Percentiles rank a stretch among this genome's conserved stretches.
These are phyloP conservation scores for Eumacrocentrus americanus DNA, from an alignment of 2,888 invertebrate species.

Conservation along the genomic window DNA sequence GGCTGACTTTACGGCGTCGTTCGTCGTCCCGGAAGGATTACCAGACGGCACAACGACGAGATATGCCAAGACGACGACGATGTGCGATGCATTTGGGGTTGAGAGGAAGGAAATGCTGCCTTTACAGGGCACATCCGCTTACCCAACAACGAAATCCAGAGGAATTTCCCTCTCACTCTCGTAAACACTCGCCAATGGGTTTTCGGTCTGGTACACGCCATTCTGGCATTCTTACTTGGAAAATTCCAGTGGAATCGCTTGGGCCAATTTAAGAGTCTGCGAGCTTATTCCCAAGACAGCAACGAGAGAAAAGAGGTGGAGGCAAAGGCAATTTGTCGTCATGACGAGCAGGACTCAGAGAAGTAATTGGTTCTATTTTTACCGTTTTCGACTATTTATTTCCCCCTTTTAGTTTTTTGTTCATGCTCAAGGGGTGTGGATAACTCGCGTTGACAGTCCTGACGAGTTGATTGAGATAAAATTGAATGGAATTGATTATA, in stretches of 20 bases:
- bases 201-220: constrained; percentile 26
- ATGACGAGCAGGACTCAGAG: constrained; percentile 5
- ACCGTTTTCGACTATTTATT: constrained; percentile 20
- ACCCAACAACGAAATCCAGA: constrained; percentile 11
- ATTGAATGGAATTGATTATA: constrained; percentile 22
- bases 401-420: neutral
- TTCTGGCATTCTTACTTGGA: constrained; percentile 17
- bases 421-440: neutral
- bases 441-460: no score
- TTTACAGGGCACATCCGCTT: constrained; percentile 14
- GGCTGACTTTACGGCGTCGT: constrained; percentile 35
- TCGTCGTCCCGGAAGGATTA: constrained; percentile 39
- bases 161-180: constrained; percentile 5
- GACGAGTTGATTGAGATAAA: constrained; percentile 29
- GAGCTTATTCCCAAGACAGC: neutral
- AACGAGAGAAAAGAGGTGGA: neutral
- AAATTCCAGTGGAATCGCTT: constrained; percentile 16
- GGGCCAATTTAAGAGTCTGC: constrained; percentile 22
- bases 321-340: constrained; percentile 25
- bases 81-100: no score
- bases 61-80: constrained; percentile 3
- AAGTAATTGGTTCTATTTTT: constrained; percentile 30
- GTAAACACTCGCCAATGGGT: constrained; percentile 6
- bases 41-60: constrained; percentile 31
- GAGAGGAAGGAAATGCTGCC: constrained; percentile 1